Evolutionary conservation across 2,113 vertebrate species (phyloP).

Genomic region (Seriola aureovittata): DNA sequence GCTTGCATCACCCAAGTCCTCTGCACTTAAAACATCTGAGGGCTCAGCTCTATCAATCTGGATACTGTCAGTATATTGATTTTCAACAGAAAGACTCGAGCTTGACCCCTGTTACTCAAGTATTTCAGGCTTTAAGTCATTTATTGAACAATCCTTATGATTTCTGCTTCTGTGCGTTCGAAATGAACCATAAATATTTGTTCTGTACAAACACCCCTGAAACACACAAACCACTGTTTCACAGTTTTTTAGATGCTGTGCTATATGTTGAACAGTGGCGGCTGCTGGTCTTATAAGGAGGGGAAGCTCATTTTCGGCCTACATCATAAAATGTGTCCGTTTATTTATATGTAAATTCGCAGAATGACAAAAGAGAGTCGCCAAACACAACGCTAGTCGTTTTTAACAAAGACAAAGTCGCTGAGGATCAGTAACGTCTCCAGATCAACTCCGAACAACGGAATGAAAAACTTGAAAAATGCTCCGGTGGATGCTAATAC

Average conservation of each 20-base stretch:
- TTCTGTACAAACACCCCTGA: neutral
- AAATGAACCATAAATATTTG: neutral
- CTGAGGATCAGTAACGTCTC: too few relatives aligned
- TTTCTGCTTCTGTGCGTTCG: neutral
- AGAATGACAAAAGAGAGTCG: too few relatives aligned
- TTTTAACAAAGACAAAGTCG: too few relatives aligned
- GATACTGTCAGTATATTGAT: neutral
- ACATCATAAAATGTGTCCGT: too few relatives aligned
- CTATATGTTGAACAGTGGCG: neutral
- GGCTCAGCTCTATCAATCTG: neutral
- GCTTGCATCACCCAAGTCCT: constrained; percentile 6
- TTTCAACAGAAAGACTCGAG: neutral
- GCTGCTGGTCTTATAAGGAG: too few relatives aligned
- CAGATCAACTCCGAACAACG: too few relatives aligned
- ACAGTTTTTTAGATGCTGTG: neutral
- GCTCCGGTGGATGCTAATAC: too few relatives aligned
- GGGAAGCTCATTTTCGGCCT: too few relatives aligned
- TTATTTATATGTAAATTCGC: too few relatives aligned
- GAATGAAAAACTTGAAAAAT: too few relatives aligned
- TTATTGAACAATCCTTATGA: neutral
- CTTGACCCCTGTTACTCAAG: neutral
- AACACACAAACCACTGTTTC: too few relatives aligned
- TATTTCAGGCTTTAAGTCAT: neutral
- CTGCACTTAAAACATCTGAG: neutral
- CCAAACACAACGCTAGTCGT: too few relatives aligned